Evolutionary conservation across 2,888 invertebrate species (phyloP).

Genomic region (Tenthredo distinguenda): DNA sequence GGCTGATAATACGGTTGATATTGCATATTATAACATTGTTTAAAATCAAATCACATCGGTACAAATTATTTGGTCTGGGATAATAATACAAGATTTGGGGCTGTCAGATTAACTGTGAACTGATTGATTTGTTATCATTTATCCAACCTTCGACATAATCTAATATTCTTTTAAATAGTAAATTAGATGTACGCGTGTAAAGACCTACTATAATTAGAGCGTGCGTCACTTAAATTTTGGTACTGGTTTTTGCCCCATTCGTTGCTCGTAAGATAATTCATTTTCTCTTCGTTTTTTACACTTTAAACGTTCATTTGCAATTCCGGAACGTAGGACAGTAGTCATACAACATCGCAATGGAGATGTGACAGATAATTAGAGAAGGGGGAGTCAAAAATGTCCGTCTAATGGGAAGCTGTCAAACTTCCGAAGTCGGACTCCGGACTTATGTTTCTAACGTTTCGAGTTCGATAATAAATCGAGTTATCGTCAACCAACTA

Average conservation of each 20-base stretch:
- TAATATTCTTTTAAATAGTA: neutral
- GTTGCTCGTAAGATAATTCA: constrained; percentile 65
- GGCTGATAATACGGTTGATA: neutral
- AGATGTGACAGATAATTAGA: neutral
- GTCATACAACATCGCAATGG: constrained; percentile 20
- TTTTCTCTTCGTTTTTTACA: constrained; percentile 50
- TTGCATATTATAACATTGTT: neutral
- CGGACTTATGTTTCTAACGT: neutral
- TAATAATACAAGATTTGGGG: neutral
- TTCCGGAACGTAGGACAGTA: neutral
- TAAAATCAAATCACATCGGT: constrained; percentile 4
- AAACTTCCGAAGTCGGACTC: neutral
- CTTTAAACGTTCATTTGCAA: neutral
- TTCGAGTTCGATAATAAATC: constrained; percentile 8
- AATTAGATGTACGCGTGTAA: neutral
- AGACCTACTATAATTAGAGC: constrained; percentile 55
- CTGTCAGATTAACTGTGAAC: neutral
- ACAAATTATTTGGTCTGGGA: neutral
- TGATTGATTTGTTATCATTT: constrained; percentile 49
- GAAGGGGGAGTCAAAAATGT: neutral
- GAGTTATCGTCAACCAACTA: neutral
- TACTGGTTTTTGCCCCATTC: constrained; percentile 65
- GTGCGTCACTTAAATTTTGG: constrained; percentile 60
- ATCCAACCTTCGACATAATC: neutral
- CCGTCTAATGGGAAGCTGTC: neutral